Evolutionary conservation across 2,113 vertebrate genomes (phyloP).

Genomic region (Sceloporus tristichus): DNA sequence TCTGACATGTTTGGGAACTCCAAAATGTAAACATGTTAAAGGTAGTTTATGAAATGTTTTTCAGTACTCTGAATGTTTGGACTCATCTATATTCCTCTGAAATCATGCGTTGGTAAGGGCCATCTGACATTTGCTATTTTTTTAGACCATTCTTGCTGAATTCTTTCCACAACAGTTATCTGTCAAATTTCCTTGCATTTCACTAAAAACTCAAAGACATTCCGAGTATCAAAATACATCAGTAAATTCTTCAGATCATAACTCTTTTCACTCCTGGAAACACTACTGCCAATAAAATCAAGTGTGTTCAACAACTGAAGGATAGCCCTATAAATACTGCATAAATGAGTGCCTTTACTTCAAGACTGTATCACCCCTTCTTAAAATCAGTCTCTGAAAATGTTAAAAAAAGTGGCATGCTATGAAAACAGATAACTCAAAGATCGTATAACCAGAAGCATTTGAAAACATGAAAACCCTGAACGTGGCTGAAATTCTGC

Average conservation of each 20-base stretch:
- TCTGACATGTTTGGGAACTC: neutral
- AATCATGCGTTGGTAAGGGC: constrained; percentile 34
- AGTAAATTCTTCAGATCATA: constrained; percentile 23
- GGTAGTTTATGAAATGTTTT: constrained; percentile 23
- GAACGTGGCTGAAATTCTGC: neutral
- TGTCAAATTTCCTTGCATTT: constrained; percentile 42
- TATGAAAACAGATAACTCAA: constrained; percentile 1
- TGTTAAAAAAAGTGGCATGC: neutral
- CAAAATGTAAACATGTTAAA: constrained; percentile 18
- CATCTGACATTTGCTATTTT: constrained; percentile 54
- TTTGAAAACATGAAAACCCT: neutral
- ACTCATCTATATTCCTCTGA: constrained; percentile 49
- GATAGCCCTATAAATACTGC: neutral
- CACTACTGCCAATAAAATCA: constrained; percentile 5
- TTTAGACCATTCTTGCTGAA: constrained; percentile 43
- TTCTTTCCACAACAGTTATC: constrained; percentile 15
- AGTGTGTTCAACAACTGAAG: constrained; percentile 5
- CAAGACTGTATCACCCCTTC: neutral
- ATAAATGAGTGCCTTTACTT: neutral
- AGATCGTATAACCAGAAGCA: neutral
- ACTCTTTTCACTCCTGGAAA: constrained; percentile 21
- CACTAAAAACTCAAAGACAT: neutral
- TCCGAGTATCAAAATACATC: neutral
- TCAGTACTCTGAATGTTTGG: constrained; percentile 29
- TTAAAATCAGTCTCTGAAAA: neutral